A percentile compares a stretch with the other conserved stretches of the same genome.
Conservation (phyloP, 2,888 invertebrate genomes). For the Diadegma fenestrale region DNA sequence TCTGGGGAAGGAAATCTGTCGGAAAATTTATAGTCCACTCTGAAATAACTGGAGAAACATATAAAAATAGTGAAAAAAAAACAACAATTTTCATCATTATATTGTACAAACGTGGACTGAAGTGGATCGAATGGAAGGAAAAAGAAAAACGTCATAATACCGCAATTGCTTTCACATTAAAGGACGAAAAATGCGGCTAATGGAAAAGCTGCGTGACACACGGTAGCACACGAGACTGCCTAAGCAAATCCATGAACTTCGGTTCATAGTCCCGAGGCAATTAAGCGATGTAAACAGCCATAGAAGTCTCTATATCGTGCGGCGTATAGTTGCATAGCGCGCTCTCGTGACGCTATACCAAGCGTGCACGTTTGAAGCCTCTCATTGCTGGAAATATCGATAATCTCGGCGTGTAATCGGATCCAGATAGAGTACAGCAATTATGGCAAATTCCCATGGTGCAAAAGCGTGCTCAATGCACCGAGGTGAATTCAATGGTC, state of each 20-base stretch:
- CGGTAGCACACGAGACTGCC: background rate
- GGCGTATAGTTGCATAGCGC: conserved; percentile 10
- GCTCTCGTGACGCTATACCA: conserved; percentile 9
- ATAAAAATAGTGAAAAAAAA: background rate
- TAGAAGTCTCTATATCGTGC: conserved; percentile 23
- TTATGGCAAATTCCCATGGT: conserved; percentile 10
- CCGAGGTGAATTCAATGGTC: conserved; percentile 29
- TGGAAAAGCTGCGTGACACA: conserved; percentile 31
- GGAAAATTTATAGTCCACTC: background rate
- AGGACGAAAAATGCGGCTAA: background rate
- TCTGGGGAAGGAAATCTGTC: background rate
- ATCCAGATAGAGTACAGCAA: conserved; percentile 1
- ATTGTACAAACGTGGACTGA: background rate
- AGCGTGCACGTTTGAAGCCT: conserved; percentile 17
- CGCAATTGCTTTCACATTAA: conserved; percentile 1
- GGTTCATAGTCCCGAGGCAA: conserved; percentile 19
- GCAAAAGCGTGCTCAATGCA: conserved; percentile 22
- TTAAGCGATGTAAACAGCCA: conserved; percentile 18
- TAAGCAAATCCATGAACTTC: conserved; percentile 19
- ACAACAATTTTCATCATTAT: background rate
- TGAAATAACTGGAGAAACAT: background rate
- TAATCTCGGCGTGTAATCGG: conserved; percentile 45
- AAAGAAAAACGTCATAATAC: background rate
- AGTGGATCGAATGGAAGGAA: background rate
- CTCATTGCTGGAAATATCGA: conserved; percentile 41